Evolutionary conservation across 2,797 vertebrate genomes (phyloP).

Genomic region (Chiloscyllium punctatum): DNA sequence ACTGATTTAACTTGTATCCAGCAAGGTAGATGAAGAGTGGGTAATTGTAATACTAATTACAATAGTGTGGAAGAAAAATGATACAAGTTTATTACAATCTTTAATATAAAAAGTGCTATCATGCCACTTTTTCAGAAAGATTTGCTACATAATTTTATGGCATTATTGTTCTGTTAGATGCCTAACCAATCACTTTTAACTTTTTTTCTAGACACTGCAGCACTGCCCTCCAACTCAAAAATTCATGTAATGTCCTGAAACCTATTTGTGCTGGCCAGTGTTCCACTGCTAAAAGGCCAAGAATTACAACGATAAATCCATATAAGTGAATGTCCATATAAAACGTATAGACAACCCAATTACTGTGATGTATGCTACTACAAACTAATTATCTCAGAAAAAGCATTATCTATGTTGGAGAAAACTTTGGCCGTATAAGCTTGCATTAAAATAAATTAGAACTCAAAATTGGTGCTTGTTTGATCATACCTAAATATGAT

Average conservation of each 20-base stretch:
- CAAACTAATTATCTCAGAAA: constrained; percentile 13
- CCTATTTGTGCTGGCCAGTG: constrained; percentile 1
- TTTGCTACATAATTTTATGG: not conserved
- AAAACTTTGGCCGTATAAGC: not conserved
- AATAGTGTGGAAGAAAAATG: not conserved
- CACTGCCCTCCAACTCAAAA: not conserved
- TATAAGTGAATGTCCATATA: not conserved
- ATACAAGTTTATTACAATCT: not conserved
- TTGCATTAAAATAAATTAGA: not conserved
- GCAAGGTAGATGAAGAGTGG: not conserved
- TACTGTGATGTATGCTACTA: not conserved
- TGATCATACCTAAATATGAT: constrained; percentile 10
- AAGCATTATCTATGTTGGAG: constrained; percentile 22
- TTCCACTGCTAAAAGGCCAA: constrained; percentile 10
- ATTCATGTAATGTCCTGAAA: not conserved
- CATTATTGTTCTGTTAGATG: not conserved
- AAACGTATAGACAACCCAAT: not conserved
- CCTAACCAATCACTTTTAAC: not conserved
- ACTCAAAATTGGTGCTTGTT: not conserved
- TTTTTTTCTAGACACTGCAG: not conserved
- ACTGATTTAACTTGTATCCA: not conserved
- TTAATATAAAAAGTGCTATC: not conserved
- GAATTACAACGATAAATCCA: constrained; percentile 18
- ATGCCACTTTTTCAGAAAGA: not conserved
- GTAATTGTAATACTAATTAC: not conserved